A percentile compares a stretch with the other conserved stretches of the same genome.
These are phyloP conservation scores for Phortica magna DNA, from an alignment of 2,888 invertebrate species.

Conservation along the genomic window DNA sequence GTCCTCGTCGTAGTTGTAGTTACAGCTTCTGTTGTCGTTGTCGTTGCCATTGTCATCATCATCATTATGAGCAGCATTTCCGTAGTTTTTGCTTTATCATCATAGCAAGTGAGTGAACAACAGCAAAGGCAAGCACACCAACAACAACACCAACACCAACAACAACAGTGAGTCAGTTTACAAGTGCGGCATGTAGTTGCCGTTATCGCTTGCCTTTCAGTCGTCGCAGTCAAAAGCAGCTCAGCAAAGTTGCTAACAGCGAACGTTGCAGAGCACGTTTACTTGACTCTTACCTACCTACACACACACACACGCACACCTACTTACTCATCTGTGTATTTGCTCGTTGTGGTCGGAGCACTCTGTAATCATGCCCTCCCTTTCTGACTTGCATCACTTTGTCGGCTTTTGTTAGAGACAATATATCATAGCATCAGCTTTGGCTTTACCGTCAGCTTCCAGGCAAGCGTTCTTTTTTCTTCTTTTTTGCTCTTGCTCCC, in stretches of 20 bases:
- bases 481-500: not conserved
- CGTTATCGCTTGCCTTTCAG: constrained; percentile 69
- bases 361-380: not conserved
- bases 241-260: constrained; percentile 28
- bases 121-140: constrained; percentile 51
- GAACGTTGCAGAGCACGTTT: constrained; percentile 23
- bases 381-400: constrained; percentile 31
- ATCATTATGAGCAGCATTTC: constrained; percentile 72
- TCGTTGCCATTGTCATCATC: constrained; percentile 51
- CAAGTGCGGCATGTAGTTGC: constrained; percentile 71
- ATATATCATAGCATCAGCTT: constrained; percentile 69
- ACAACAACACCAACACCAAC: constrained; percentile 37
- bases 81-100: constrained; percentile 69
- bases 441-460: not conserved
- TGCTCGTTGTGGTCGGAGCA: not conserved
- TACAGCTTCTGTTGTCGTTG: constrained; percentile 23
- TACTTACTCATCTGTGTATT: not conserved
- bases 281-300: constrained; percentile 37
- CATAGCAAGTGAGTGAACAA: constrained; percentile 71
- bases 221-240: constrained; percentile 57
- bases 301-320: constrained; percentile 1
- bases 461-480: not conserved
- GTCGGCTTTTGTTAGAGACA: constrained; percentile 70
- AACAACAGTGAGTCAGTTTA: constrained; percentile 63
- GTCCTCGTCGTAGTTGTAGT: not conserved